Conservation (phyloP, 2,888 invertebrate genomes). For the Conomelus anceps region DNA sequence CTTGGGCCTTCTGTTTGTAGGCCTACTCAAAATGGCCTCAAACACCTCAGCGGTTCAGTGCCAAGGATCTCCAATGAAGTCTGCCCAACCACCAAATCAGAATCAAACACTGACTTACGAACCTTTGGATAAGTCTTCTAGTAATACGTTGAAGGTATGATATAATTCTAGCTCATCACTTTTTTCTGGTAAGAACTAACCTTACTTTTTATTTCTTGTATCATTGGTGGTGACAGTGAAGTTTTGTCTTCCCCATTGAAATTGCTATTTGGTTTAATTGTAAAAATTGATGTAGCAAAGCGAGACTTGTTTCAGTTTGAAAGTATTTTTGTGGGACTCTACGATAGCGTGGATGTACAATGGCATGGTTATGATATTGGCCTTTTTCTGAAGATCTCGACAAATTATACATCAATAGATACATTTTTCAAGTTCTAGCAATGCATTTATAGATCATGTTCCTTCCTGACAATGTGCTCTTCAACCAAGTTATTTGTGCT, state of each 20-base stretch:
- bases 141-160: constrained; percentile 43
- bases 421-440: too few relatives aligned
- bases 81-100: constrained; percentile 37
- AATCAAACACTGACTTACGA: constrained; percentile 38
- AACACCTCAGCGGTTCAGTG: constrained; percentile 30
- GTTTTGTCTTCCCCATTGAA: background rate
- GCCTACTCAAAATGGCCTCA: constrained; percentile 31
- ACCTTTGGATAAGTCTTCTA: constrained; percentile 42
- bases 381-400: too few relatives aligned
- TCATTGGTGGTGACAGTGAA: background rate
- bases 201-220: background rate
- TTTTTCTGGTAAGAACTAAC: background rate
- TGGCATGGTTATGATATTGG: too few relatives aligned
- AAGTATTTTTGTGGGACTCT: too few relatives aligned
- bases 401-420: too few relatives aligned
- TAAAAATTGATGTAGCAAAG: too few relatives aligned
- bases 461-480: too few relatives aligned
- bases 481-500: too few relatives aligned
- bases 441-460: too few relatives aligned
- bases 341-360: too few relatives aligned
- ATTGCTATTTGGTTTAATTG: background rate
- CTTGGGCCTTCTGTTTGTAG: constrained; percentile 5
- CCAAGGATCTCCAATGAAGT: constrained; percentile 31
- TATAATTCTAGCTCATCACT: background rate
- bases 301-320: too few relatives aligned